A percentile compares a stretch with the other conserved stretches of the same genome.
Conservation (phyloP, 2,113 vertebrate genomes). For the Pica pica region DNA sequence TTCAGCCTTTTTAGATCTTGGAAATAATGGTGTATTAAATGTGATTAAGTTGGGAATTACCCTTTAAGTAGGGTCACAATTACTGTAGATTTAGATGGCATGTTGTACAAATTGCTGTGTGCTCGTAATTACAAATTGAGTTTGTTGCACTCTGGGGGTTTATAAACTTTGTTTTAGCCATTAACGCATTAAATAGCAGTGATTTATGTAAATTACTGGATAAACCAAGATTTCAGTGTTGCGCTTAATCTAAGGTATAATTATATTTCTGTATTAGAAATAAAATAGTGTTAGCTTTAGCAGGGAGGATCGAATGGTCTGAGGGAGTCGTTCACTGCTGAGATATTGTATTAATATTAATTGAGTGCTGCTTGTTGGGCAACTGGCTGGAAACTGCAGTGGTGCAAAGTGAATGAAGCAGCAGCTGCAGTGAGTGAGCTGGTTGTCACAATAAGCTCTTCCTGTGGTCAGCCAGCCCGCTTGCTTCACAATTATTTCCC, state of each 20-base stretch:
- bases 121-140: constrained; percentile 51
- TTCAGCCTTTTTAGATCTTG: not conserved
- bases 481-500: not conserved
- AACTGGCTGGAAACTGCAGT: not conserved
- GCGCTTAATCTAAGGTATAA: not conserved
- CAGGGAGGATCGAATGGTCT: not conserved
- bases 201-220: constrained; percentile 33
- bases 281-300: not conserved
- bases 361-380: not conserved
- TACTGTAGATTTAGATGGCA: constrained; percentile 40
- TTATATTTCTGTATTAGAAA: not conserved
- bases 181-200: constrained; percentile 48
- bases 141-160: constrained; percentile 52
- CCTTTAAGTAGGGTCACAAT: constrained; percentile 50
- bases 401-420: not conserved
- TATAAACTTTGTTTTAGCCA: constrained; percentile 52
- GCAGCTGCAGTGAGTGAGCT: not conserved
- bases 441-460: not conserved
- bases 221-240: not conserved
- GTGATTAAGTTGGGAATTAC: constrained; percentile 59
- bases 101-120: constrained; percentile 33
- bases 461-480: not conserved
- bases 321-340: not conserved
- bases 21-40: not conserved
- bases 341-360: not conserved